Conservation (phyloP, 2,113 vertebrate genomes). For the Tylochromis polylepis region DNA sequence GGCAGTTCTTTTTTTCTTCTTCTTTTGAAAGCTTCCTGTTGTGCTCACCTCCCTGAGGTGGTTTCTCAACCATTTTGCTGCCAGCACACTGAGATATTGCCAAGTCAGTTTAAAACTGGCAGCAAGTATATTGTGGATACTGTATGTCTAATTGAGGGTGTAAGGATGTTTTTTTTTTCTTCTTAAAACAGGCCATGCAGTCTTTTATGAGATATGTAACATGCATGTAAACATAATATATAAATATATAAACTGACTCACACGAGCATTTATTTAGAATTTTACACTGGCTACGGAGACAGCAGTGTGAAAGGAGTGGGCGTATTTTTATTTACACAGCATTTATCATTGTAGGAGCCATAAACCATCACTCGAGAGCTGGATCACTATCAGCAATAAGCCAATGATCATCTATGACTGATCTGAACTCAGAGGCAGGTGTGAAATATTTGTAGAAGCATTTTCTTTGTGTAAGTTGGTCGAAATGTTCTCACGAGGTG, state of each 20-base stretch:
- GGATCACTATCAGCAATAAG: background rate
- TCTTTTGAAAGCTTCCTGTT: constrained; percentile 14
- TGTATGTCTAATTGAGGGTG: background rate
- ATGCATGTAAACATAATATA: background rate
- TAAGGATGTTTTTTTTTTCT: too few species aligned
- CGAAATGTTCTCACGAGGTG: background rate
- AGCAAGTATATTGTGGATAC: background rate
- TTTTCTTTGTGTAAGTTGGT: background rate
- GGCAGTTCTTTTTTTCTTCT: background rate
- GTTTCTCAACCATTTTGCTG: background rate
- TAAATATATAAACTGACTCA: background rate
- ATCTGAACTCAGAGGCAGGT: background rate
- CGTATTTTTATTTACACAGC: background rate
- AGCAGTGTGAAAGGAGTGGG: background rate
- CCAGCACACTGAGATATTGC: background rate
- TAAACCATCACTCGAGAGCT: background rate
- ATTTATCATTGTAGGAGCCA: background rate
- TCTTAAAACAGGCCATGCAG: background rate
- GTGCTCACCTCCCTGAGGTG: background rate
- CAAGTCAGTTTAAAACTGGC: background rate
- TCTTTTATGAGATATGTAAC: background rate
- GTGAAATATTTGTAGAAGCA: background rate
- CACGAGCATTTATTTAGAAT: background rate
- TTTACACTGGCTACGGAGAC: background rate
- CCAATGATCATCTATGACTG: background rate